phyloP scores from a whole-genome alignment of 2,113 vertebrate genomes.

The Choloepus hoffmanni region DNA sequence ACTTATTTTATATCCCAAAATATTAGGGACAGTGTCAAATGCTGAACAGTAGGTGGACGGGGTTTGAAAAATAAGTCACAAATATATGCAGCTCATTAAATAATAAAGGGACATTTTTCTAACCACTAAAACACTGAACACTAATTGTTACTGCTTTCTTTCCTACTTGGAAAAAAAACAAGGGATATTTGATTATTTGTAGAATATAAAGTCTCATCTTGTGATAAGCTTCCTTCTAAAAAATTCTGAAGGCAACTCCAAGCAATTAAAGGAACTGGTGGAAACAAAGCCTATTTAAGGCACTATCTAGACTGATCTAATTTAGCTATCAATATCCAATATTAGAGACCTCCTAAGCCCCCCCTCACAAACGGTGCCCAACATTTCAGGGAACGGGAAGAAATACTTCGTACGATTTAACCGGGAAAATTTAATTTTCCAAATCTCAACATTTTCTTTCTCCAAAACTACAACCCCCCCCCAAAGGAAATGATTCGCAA shows the following conservation, averaged over 20 bases:
- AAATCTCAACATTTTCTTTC: background rate
- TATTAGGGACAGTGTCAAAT: background rate
- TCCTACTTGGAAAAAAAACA: background rate
- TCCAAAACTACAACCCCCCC: background rate
- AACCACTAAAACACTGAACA: background rate
- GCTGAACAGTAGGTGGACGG: background rate
- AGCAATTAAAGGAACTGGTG: constrained; percentile 24
- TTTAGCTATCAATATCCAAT: background rate
- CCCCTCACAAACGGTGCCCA: background rate
- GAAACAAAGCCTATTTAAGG: constrained; percentile 53
- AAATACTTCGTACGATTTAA: background rate
- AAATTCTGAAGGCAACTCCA: background rate
- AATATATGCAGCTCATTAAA: background rate
- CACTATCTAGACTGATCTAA: background rate
- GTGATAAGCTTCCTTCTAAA: background rate
- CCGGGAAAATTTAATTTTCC: background rate
- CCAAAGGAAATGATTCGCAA: background rate
- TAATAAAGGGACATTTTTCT: background rate
- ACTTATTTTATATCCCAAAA: background rate
- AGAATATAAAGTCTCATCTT: background rate
- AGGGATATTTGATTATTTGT: background rate
- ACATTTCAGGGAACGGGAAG: background rate
- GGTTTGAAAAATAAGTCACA: background rate
- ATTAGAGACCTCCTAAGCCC: background rate
- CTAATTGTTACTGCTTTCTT: background rate